Evolutionary conservation across 2,113 vertebrate genomes (phyloP).

Genomic region (Nycticorax nycticorax): DNA sequence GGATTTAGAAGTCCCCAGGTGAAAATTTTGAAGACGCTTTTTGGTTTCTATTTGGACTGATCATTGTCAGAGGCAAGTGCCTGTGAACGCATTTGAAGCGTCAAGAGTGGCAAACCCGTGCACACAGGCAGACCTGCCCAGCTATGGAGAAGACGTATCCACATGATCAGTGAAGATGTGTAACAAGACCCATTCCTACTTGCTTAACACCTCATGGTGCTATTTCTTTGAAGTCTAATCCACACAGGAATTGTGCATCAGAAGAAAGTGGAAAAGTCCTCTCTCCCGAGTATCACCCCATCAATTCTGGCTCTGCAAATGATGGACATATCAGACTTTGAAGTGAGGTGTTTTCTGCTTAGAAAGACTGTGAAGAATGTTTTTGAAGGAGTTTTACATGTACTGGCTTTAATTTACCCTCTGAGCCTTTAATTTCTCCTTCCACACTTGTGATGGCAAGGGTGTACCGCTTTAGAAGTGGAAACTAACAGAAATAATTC

Average conservation of each 20-base stretch:
- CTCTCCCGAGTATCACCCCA: background rate
- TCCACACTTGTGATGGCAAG: background rate
- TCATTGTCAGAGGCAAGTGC: background rate
- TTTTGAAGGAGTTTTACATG: slow-evolving; percentile 9
- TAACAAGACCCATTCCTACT: background rate
- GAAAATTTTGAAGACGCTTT: background rate
- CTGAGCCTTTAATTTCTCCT: background rate
- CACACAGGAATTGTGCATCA: background rate
- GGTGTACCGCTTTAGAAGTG: background rate
- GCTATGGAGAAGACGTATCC: background rate
- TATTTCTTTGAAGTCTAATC: slow-evolving; percentile 27
- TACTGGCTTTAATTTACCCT: slow-evolving; percentile 31
- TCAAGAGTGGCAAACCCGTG: background rate
- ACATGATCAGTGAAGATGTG: background rate
- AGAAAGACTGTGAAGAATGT: slow-evolving; percentile 1
- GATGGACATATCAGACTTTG: slow-evolving; percentile 23
- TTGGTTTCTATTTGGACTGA: background rate
- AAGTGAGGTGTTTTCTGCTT: slow-evolving; percentile 3
- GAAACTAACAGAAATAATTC: background rate
- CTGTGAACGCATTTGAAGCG: background rate
- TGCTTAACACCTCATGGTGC: slow-evolving; percentile 8
- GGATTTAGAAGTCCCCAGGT: background rate
- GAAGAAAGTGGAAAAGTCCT: background rate
- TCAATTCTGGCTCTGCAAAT: slow-evolving; percentile 29
- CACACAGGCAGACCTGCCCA: background rate